A percentile compares a stretch with the other conserved stretches of the same genome.
Conservation (phyloP, 2,888 invertebrate genomes). For the Apamea epomidion region DNA sequence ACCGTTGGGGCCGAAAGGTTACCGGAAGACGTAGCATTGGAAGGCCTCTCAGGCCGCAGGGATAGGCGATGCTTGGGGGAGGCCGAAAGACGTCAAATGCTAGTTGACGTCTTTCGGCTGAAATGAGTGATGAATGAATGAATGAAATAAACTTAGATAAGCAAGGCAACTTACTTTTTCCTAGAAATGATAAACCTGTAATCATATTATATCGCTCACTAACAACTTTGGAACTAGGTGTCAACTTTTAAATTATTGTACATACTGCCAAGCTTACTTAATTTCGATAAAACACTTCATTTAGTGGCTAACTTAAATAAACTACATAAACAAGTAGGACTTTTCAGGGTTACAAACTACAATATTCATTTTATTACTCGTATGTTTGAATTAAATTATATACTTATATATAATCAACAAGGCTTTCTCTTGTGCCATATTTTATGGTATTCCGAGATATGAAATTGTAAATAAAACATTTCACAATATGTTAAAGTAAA, state of each 20-base stretch:
- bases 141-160: background rate
- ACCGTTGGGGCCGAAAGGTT: background rate
- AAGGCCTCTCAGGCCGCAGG: background rate
- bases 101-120: background rate
- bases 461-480: conserved; percentile 44
- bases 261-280: conserved; percentile 8
- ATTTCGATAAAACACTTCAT: background rate
- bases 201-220: background rate
- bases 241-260: conserved; percentile 13
- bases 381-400: conserved; percentile 13
- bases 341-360: conserved; percentile 47
- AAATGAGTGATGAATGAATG: background rate
- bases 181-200: background rate
- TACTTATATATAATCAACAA: background rate
- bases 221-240: background rate
- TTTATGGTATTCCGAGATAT: conserved; percentile 38
- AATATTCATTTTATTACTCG: conserved; percentile 1
- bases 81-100: too few relatives aligned
- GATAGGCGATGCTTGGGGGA: background rate
- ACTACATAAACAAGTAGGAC: conserved; percentile 30
- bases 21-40: background rate
- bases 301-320: conserved; percentile 2
- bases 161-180: conserved; percentile 10
- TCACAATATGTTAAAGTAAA: background rate
- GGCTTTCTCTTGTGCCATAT: conserved; percentile 53